Base-by-base conservation (phyloP, 2,113 vertebrate genomes). In the Elanoides forficatus region DNA sequence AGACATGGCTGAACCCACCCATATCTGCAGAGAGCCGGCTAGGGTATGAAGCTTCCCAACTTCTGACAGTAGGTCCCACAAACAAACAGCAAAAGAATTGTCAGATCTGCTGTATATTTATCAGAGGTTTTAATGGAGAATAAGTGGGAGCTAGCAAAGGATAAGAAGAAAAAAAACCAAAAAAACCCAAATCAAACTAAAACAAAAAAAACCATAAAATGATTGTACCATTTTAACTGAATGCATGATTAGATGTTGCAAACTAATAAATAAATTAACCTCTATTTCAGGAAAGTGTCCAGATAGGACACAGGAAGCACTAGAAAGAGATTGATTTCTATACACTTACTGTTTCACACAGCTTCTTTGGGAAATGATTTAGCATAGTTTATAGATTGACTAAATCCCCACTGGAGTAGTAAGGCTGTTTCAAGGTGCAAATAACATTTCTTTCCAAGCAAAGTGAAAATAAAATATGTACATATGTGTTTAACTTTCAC, bases 361-460 rank as follows among this genome's bases (percentile, higher is more conserved):
- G 40, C 36, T 81, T 79, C 76, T 91, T 89, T 36, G 47, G 81
- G 36, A 94, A 90, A 93, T 11, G 16, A 66, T 79, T 81, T 85
- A 79, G 36, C 73, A 75, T 53, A 87, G 52, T 81, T 96, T 91
- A 82, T 47, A 68, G 70, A 96, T 38, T 67, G 56, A 67, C 73
- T 85, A 94, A 94, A 96, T 87, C 48, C 70, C 73, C 93, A 42
- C 26, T 45, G 60, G 73, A 79, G 70, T 21, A 75, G 30, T 81
- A 93, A 87, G 53, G 48, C 21, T 48, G 34, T 87, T 93, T 93
- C 58, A 93, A 96, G 84, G 84, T 93, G 81, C 91, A 94, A 89
- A 80, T 45, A 96, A 84, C 9, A 12, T 71, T 88, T 89, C 38
- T 94, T 81, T 87, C 68, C 56, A 26, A 95, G 68, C 32, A 89